A percentile compares a stretch with the other conserved stretches of the same genome.
phyloP scores from a whole-genome alignment of 2,888 invertebrate species.

The Synergus itoensis region DNA sequence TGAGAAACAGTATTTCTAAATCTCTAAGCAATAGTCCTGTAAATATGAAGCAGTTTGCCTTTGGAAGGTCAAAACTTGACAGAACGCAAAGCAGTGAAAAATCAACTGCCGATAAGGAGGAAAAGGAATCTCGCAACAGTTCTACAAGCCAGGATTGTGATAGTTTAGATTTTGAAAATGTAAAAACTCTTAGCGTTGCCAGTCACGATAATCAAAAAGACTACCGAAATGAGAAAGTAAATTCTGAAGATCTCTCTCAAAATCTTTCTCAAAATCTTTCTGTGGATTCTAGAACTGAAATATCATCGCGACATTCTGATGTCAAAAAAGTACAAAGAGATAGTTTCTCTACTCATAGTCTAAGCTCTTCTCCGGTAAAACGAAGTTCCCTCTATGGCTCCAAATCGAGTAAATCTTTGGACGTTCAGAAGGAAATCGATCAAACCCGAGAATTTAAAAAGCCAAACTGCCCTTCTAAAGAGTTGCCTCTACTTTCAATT shows the following conservation, averaged over 20 bases:
- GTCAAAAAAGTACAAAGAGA: conserved; percentile 51
- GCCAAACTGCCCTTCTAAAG: conserved; percentile 59
- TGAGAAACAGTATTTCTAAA: conserved; percentile 67
- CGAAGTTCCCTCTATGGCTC: conserved; percentile 47
- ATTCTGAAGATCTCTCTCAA: conserved; percentile 38
- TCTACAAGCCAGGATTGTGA: conserved; percentile 2
- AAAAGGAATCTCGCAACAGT: conserved; percentile 51
- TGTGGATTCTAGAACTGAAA: conserved; percentile 17
- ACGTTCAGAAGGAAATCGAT: conserved; percentile 35
- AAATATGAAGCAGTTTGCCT: conserved; percentile 62
- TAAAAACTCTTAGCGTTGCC: background rate
- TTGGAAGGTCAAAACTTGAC: conserved; percentile 55
- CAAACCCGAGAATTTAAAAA: conserved; percentile 40
- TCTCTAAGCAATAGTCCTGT: conserved; percentile 69
- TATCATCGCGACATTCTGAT: conserved; percentile 18
- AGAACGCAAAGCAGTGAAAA: conserved; percentile 11
- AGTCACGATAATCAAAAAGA: conserved; percentile 44
- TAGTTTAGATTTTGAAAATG: background rate
- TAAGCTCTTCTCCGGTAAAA: conserved; percentile 63
- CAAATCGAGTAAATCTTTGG: conserved; percentile 47
- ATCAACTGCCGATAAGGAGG: conserved; percentile 30
- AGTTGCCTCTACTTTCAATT: conserved; percentile 71
- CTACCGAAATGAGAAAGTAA: conserved; percentile 28
- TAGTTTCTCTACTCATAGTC: conserved; percentile 55
- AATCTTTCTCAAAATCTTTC: background rate